Evolutionary conservation across 2,113 vertebrate species (phyloP).

Genomic region (Bombycilla garrulus): DNA sequence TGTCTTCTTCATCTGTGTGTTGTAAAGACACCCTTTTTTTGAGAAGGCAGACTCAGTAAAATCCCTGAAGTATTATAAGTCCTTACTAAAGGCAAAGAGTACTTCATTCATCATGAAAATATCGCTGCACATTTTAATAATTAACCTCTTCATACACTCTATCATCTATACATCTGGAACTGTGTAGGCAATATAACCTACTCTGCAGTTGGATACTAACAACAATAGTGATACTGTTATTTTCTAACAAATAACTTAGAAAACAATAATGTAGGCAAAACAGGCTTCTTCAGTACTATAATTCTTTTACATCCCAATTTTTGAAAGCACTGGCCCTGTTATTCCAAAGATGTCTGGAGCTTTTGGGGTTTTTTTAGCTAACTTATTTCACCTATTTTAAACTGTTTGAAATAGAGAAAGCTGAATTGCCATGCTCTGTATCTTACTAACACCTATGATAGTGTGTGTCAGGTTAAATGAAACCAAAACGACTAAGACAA

Average conservation of each 20-base stretch:
- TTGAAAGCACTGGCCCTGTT: background rate
- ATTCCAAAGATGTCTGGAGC: background rate
- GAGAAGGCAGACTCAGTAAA: background rate
- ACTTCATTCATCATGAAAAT: background rate
- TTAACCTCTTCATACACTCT: background rate
- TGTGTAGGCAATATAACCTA: background rate
- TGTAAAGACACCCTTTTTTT: background rate
- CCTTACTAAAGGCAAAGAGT: background rate
- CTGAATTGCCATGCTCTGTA: background rate
- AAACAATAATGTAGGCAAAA: background rate
- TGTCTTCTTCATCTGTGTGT: background rate
- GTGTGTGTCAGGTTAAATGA: background rate
- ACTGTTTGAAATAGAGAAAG: background rate
- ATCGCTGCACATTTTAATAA: background rate
- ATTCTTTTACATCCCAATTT: background rate
- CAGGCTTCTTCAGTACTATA: background rate
- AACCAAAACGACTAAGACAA: background rate
- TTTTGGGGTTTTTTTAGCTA: background rate
- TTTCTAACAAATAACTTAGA: background rate
- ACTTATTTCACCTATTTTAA: background rate
- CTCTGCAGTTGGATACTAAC: background rate
- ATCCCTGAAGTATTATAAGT: background rate
- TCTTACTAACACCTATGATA: background rate
- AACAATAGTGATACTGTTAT: background rate
- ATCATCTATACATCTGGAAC: background rate